Evolutionary conservation across 2,888 invertebrate genomes (phyloP), one percentile per base, ranked within the genome.

Genomic region (Marronus borbonicus): DNA sequence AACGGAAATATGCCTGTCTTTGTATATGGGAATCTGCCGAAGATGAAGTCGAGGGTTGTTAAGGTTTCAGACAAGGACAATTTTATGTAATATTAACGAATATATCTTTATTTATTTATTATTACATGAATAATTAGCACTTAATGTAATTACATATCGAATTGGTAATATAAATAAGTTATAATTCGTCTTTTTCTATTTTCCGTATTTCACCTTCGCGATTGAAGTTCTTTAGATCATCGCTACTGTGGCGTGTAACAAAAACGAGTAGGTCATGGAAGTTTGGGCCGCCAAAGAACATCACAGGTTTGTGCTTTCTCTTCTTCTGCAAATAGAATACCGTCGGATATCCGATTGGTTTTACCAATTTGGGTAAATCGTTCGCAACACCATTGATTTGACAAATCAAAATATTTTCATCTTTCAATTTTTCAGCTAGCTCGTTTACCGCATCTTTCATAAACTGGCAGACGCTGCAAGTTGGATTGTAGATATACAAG

Each of bases 21-120:
- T 8, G 12, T 58, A 17, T 58, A 76, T 5, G 50, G 20, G 82
- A 66, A 80, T 28, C 60, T 58, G 14, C 81, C 76, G 5, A 75
- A 28, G 14, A n/a, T 80, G 55, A 79, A 81, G 24, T 74, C 7
- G 2, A 79, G 83, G 39, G 36, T 83, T 12, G 78, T 85, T 17
- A 83, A 83, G 24, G 36, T 65, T 39, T 65, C 7, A 14, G 20
- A 55, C 7, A 55, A n/a, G 20, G 55, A 20, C 0, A 55, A 55
- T 4, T 14, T 55, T 55, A 20, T 55, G n/a, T 17, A 17, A 17
- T 55, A 55, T 55, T 55, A 55, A n/a, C n/a, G 17, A 55, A n/a
- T 17, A 12, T 55, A 55, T 55, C 8, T 44, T 55, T 55, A 55
- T 55, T 55, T 55, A 55, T 17, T 20, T 14, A 31, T 62, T 62